phyloP scores from a whole-genome alignment of 2,888 invertebrate genomes.

The Steinernema hermaphroditum region DNA sequence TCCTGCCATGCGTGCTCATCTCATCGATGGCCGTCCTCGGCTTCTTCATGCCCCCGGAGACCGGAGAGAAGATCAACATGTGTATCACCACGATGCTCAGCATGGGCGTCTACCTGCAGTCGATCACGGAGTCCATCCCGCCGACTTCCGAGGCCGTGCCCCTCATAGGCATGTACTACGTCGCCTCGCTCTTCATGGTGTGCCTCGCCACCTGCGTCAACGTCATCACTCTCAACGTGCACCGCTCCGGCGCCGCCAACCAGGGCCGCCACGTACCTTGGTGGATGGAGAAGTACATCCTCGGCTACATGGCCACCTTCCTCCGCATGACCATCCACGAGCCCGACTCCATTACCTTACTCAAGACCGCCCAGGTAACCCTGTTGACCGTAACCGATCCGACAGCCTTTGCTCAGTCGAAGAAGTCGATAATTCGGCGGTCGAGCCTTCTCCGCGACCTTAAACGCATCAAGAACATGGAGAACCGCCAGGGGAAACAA shows the following conservation, averaged over 20 bases:
- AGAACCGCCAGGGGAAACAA: slow-evolving; percentile 50
- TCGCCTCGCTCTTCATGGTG: slow-evolving; percentile 71
- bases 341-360: slow-evolving; percentile 63
- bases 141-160: slow-evolving; percentile 72
- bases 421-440: slow-evolving; percentile 59
- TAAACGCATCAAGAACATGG: slow-evolving; percentile 60
- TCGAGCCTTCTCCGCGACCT: slow-evolving; percentile 61
- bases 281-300: slow-evolving; percentile 55
- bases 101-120: slow-evolving; percentile 72
- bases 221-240: slow-evolving; percentile 82
- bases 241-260: slow-evolving; percentile 68
- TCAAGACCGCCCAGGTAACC: slow-evolving; percentile 58
- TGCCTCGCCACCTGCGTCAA: slow-evolving; percentile 72
- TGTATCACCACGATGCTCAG: slow-evolving; percentile 71
- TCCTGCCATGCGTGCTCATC: slow-evolving; percentile 72
- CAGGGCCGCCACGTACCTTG: slow-evolving; percentile 50
- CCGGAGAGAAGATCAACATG: slow-evolving; percentile 70
- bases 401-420: slow-evolving; percentile 45
- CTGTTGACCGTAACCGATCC: not conserved
- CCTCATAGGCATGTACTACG: slow-evolving; percentile 71
- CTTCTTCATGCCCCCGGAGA: slow-evolving; percentile 72
- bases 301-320: slow-evolving; percentile 62
- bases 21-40: slow-evolving; percentile 71
- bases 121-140: slow-evolving; percentile 72
- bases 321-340: slow-evolving; percentile 63